These are phyloP conservation scores for Pao palembangensis DNA, from an alignment of 2,113 vertebrate species.

Conservation along the genomic window DNA sequence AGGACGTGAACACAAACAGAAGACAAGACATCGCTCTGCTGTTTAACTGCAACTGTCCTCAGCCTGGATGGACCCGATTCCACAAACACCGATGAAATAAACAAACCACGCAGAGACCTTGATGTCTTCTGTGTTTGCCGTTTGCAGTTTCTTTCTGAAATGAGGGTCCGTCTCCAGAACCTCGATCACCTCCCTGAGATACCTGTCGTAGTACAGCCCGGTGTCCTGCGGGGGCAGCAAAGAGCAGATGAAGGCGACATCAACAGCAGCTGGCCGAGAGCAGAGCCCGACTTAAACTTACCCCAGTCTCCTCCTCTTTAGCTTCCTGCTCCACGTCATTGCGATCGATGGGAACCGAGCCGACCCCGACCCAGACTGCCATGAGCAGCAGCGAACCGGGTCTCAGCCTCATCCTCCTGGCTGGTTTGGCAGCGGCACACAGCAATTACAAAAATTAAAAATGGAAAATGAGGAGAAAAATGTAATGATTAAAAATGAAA, in stretches of 20 bases:
- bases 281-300: slow-evolving; percentile 36
- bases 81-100: too few relatives aligned
- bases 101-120: slow-evolving; percentile 69
- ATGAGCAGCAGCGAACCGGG: slow-evolving; percentile 61
- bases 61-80: background rate
- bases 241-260: background rate
- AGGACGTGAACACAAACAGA: background rate
- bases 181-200: slow-evolving; percentile 88
- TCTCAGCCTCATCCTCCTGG: slow-evolving; percentile 59
- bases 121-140: slow-evolving; percentile 87
- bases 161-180: slow-evolving; percentile 89
- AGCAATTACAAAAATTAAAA: background rate
- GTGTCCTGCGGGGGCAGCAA: slow-evolving; percentile 77
- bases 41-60: accelerated
- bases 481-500: too few relatives aligned
- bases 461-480: too few relatives aligned
- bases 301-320: slow-evolving; percentile 71
- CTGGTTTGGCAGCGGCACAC: background rate
- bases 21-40: background rate
- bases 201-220: slow-evolving; percentile 87
- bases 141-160: slow-evolving; percentile 90
- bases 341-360: slow-evolving; percentile 72
- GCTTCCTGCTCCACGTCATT: slow-evolving; percentile 47
- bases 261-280: too few relatives aligned
- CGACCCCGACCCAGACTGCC: slow-evolving; percentile 48